Evolutionary conservation across 2,113 vertebrate genomes (phyloP).

Genomic region (Notiomystis cincta): DNA sequence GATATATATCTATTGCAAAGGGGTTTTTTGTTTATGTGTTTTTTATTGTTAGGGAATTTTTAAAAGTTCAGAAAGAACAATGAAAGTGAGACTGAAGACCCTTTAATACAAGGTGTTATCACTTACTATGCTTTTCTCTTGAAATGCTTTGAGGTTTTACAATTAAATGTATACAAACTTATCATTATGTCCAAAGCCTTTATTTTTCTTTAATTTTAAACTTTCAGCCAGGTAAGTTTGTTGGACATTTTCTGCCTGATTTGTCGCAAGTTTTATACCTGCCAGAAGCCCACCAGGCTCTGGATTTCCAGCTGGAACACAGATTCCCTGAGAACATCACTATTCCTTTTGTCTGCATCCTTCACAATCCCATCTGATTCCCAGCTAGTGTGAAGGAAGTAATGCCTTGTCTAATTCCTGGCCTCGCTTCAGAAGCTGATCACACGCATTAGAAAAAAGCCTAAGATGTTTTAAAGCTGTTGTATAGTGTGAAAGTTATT

Average conservation of each 20-base stretch:
- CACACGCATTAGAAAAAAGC: not conserved
- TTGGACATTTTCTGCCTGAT: not conserved
- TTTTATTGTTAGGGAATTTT: not conserved
- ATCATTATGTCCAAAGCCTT: not conserved
- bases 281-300: not conserved
- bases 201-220: not conserved
- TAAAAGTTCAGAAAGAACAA: not conserved
- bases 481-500: not conserved
- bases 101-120: not conserved
- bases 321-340: not conserved
- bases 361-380: not conserved
- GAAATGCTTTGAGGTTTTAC: not conserved
- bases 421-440: not conserved
- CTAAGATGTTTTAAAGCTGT: not conserved
- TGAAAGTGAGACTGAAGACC: not conserved
- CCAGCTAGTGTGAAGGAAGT: not conserved
- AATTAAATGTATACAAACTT: rapidly evolving
- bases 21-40: too few relatives aligned
- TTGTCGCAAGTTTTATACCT: not conserved
- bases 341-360: not conserved
- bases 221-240: not conserved
- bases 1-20: not conserved
- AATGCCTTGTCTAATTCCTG: not conserved
- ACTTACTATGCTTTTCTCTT: not conserved
- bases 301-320: not conserved